Conservation (phyloP, 1,140 invertebrate genomes). For the Nixonia krombeini region DNA sequence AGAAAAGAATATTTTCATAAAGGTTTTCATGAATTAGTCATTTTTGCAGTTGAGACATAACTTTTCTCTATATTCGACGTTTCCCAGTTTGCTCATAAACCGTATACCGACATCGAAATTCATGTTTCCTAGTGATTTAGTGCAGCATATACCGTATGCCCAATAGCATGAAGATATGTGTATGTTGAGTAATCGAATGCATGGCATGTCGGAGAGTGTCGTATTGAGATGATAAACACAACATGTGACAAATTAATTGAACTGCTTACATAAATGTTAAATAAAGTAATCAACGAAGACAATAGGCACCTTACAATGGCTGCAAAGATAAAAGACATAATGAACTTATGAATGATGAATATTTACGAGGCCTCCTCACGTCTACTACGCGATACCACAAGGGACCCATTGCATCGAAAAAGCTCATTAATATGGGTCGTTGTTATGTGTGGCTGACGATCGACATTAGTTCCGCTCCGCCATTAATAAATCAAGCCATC, state of each 20-base stretch:
- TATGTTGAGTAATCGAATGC: slow-evolving; percentile 20
- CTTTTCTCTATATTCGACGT: too few species aligned
- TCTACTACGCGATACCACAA: neutral
- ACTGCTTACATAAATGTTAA: neutral
- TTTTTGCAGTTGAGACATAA: too few species aligned
- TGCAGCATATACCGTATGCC: too few species aligned
- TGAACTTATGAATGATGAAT: neutral
- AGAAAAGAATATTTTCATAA: too few species aligned
- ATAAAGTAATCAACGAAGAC: neutral
- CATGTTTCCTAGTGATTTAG: too few species aligned
- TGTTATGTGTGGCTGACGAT: neutral
- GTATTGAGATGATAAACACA: too few species aligned
- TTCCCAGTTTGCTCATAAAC: too few species aligned
- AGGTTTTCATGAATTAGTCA: too few species aligned
- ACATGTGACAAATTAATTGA: slow-evolving; percentile 2
- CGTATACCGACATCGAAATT: too few species aligned
- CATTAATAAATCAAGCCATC: slow-evolving; percentile 24
- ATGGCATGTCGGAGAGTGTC: slow-evolving; percentile 1
- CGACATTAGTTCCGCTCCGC: neutral
- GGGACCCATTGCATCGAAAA: slow-evolving; percentile 5
- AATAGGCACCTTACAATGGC: slow-evolving; percentile 8
- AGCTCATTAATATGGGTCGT: slow-evolving; percentile 8
- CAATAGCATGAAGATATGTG: too few species aligned
- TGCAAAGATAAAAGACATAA: neutral
- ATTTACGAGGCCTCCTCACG: neutral